Conservation (phyloP, 2,113 vertebrate genomes). For the Saccopteryx bilineata region DNA sequence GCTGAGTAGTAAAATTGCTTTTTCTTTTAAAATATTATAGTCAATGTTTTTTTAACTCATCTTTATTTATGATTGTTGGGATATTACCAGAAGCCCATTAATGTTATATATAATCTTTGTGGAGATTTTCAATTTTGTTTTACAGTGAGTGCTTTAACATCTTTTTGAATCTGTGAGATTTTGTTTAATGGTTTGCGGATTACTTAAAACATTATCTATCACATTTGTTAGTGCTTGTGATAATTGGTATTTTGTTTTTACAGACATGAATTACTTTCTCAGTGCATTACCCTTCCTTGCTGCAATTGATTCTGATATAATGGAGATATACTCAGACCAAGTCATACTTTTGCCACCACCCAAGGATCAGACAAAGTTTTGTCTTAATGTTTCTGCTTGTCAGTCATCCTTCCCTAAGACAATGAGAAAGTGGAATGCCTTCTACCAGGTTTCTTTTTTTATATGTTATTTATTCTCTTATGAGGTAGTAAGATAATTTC, state of each 20-base stretch:
- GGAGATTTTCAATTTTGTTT: background rate
- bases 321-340: conserved; percentile 80
- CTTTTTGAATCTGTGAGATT: background rate
- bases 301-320: conserved; percentile 87
- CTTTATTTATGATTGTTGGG: background rate
- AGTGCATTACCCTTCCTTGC: conserved; percentile 87
- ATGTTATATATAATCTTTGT: background rate
- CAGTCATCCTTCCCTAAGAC: conserved; percentile 47
- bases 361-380: conserved; percentile 81
- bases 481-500: background rate
- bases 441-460: conserved; percentile 86
- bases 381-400: conserved; percentile 83
- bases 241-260: background rate
- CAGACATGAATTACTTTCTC: conserved; percentile 90
- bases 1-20: background rate
- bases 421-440: conserved; percentile 86
- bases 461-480: conserved; percentile 20
- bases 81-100: background rate
- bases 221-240: background rate
- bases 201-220: background rate
- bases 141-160: background rate
- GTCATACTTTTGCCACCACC: conserved; percentile 84
- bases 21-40: conserved; percentile 8
- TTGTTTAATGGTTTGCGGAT: background rate
- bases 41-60: background rate